Percentiles rank a stretch among this genome's conserved stretches.
phyloP scores from a whole-genome alignment of 2,888 invertebrate genomes.

The Auanema freiburgensis region DNA sequence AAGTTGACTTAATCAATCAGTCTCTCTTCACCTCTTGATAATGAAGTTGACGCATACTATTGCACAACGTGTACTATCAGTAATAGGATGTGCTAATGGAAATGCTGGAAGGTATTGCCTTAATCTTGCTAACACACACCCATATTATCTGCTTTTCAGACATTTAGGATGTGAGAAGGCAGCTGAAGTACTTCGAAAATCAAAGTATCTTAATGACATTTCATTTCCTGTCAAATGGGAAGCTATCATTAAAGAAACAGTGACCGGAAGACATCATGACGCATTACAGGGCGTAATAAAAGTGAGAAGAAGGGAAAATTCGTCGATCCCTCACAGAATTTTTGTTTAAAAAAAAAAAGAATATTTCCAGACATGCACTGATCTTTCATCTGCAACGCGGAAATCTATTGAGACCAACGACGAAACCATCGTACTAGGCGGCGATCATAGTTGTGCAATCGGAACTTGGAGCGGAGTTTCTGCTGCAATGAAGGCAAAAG shows the following conservation, averaged over 20 bases:
- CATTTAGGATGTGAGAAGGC: slow-evolving; percentile 57
- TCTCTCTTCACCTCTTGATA: not conserved
- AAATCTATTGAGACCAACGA: slow-evolving; percentile 35
- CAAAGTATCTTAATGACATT: slow-evolving; percentile 36
- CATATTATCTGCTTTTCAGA: slow-evolving; percentile 24
- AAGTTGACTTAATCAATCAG: not conserved
- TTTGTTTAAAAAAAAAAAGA: not conserved
- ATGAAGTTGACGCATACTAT: slow-evolving; percentile 4
- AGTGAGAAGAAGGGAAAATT: slow-evolving; percentile 17
- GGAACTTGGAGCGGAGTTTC: slow-evolving; percentile 59
- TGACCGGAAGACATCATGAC: slow-evolving; percentile 42
- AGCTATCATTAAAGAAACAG: slow-evolving; percentile 45
- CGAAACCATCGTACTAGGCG: slow-evolving; percentile 51
- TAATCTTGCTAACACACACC: too few relatives aligned
- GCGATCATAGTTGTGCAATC: slow-evolving; percentile 59
- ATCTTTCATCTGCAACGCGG: slow-evolving; percentile 45
- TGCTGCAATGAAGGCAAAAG: slow-evolving; percentile 41
- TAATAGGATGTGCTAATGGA: slow-evolving; percentile 55
- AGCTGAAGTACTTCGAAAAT: slow-evolving; percentile 43
- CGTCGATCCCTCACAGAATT: not conserved
- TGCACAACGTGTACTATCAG: slow-evolving; percentile 38
- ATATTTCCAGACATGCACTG: slow-evolving; percentile 33
- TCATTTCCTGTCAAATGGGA: slow-evolving; percentile 47
- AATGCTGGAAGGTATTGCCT: slow-evolving; percentile 43
- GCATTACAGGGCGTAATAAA: slow-evolving; percentile 51